A percentile compares a stretch with the other conserved stretches of the same genome.
These are phyloP conservation scores for Laterallus jamaicensis DNA, from an alignment of 2,113 vertebrate species.

Conservation along the genomic window DNA sequence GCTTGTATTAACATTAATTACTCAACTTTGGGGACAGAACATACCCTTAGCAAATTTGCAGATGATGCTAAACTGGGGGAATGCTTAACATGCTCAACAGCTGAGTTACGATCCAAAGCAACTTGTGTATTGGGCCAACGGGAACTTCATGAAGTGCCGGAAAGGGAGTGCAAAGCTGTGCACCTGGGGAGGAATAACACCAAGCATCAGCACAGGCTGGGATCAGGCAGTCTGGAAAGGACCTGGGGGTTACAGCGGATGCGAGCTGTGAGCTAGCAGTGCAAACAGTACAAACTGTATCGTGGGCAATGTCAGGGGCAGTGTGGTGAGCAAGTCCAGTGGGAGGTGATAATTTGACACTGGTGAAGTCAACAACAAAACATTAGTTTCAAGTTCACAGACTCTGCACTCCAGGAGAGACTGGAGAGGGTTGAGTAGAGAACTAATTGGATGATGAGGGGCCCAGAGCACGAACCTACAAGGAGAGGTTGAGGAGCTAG, in stretches of 20 bases:
- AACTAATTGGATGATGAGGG: neutral
- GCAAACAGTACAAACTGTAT: neutral
- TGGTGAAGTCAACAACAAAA: neutral
- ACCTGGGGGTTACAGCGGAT: neutral
- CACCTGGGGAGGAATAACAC: neutral
- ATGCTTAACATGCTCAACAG: neutral
- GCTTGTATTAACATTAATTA: constrained; percentile 56
- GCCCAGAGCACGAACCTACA: neutral
- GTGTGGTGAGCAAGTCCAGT: neutral
- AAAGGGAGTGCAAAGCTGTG: neutral
- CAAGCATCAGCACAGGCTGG: neutral
- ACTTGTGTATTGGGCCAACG: neutral
- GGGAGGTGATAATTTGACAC: neutral
- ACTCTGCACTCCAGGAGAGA: neutral
- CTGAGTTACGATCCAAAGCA: neutral
- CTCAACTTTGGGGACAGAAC: constrained; percentile 25
- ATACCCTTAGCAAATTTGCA: constrained; percentile 4
- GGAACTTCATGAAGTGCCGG: neutral
- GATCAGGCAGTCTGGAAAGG: neutral
- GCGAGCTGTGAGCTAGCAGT: neutral
- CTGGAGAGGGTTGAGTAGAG: neutral
- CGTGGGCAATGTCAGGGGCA: neutral
- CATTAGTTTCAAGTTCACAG: neutral
- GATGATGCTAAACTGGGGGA: neutral
- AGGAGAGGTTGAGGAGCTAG: neutral